Base-by-base conservation (phyloP, 1,140 invertebrate species). In the Macrosteles quadrilineatus region DNA sequence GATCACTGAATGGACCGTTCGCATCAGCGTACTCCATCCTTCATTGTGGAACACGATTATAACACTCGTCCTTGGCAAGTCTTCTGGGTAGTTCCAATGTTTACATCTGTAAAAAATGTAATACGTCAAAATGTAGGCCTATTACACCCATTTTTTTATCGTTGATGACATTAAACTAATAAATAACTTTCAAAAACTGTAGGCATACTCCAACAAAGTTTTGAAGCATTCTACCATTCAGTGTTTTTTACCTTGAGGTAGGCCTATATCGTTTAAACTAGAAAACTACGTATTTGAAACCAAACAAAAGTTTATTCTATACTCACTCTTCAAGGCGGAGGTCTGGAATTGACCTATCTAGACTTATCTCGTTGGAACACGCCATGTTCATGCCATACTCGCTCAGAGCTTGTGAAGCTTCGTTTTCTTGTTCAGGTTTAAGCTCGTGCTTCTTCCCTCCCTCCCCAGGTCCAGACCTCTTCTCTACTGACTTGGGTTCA, bases 31-130 rank as follows among this genome's bases (percentile, higher is more conserved):
- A 0, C 94, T 94, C 86, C 93, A 98, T 1, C 97, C 98, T 83
- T 99, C 96, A 80, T 99, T 99, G 78, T 99, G 97, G 80, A 99
- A 99, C 12, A 99, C 98, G 71, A 99, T 90, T 72, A 99, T 97
- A 0, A 99, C 95, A 78, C 93, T 96, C 2, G 96, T 95, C 63
- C 85, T 89, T 0, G 97, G 96, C 73, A 99, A 83, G 70, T 92
- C 83, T 74, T 88, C 85, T 4, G 96, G 93, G 82, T 99, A 99
- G 76, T 97, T 87, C 97, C 98, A 99, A 78, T 96, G 91, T 80
- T 94, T 95, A 81, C 98, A 99, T 80, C 90, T 92, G 75, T 30
- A 76, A 53, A 68, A 72, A 21, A 69, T 55, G 62, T n/a, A 21
- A 62, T 31, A 65, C n/a, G n/a, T n/a, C n/a, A n/a, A n/a, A n/a